Percentiles rank a stretch among this genome's conserved stretches.
phyloP scores from a whole-genome alignment of 2,113 vertebrate genomes.

The Lagopus leucura region DNA sequence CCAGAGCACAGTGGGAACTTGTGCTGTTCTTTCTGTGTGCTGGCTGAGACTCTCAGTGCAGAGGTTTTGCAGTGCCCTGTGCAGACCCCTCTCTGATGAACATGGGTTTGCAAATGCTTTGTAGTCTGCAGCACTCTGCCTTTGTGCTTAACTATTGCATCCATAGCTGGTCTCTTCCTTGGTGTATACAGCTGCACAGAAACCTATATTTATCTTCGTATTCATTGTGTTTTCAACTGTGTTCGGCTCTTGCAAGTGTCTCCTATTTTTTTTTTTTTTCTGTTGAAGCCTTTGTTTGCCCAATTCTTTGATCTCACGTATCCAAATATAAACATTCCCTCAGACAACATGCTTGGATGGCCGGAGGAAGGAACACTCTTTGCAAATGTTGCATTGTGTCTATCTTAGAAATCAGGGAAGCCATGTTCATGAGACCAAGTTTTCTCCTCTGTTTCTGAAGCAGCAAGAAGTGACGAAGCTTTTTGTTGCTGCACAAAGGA shows the following conservation, averaged over 20 bases:
- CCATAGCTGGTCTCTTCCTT: background rate
- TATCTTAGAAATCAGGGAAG: constrained; percentile 45
- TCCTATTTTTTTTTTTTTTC: constrained; percentile 53
- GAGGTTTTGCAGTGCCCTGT: background rate
- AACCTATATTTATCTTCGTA: constrained; percentile 3
- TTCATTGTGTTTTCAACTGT: constrained; percentile 5
- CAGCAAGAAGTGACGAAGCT: background rate
- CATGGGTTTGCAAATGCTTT: background rate
- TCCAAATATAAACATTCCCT: constrained; percentile 24
- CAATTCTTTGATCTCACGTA: constrained; percentile 24
- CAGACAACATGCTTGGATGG: background rate
- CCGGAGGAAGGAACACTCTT: constrained; percentile 41
- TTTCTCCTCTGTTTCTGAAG: constrained; percentile 37
- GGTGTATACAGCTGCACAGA: background rate
- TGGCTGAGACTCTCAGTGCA: background rate
- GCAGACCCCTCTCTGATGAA: background rate
- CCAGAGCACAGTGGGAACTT: background rate
- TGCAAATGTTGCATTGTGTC: constrained; percentile 21
- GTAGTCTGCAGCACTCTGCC: background rate
- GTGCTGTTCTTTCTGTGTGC: background rate
- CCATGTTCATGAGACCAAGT: background rate
- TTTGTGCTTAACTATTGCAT: background rate
- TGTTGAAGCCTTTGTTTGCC: constrained; percentile 6
- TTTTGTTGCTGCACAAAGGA: background rate
- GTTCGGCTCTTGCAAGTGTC: constrained; percentile 5